A percentile compares a stretch with the other conserved stretches of the same genome.
Evolutionary conservation across 2,888 invertebrate genomes (phyloP).

Genomic region (Boloria selene): DNA sequence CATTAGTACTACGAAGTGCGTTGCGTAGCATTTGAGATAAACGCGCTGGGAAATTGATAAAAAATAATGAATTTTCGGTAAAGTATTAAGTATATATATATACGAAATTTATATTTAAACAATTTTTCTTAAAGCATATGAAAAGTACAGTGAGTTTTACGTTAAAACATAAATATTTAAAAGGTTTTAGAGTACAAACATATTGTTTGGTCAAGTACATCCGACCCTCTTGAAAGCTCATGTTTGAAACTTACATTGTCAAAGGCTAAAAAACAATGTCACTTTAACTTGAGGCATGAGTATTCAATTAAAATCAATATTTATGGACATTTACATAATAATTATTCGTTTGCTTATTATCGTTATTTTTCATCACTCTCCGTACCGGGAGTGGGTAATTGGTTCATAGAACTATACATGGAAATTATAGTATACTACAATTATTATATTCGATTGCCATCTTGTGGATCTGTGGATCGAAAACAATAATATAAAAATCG

Average conservation of each 20-base stretch:
- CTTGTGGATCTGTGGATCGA: no score
- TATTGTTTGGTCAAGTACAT: conserved; percentile 27
- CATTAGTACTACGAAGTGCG: conserved; percentile 33
- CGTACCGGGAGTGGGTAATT: no score
- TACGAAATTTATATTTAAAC: no score
- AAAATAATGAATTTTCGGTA: no score
- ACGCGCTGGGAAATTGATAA: neutral
- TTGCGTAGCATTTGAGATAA: conserved; percentile 9
- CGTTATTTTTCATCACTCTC: no score
- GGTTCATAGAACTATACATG: no score
- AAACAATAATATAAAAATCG: no score
- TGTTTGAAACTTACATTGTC: conserved; percentile 24
- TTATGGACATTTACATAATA: neutral
- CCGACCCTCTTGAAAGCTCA: conserved; percentile 22
- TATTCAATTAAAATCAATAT: conserved; percentile 1
- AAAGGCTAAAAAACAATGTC: conserved; percentile 7
- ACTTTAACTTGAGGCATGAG: conserved; percentile 2
- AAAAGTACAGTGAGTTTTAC: conserved; percentile 25
- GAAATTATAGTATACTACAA: no score
- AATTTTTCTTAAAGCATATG: neutral
- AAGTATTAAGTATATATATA: no score
- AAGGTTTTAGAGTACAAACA: conserved; percentile 25
- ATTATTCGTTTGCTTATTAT: no score
- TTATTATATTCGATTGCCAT: no score
- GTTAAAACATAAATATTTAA: conserved; percentile 35